Percentiles rank a stretch among this genome's conserved stretches.
These are phyloP conservation scores for Cheilosia grossa DNA, from an alignment of 2,888 invertebrate genomes.

Conservation along the genomic window DNA sequence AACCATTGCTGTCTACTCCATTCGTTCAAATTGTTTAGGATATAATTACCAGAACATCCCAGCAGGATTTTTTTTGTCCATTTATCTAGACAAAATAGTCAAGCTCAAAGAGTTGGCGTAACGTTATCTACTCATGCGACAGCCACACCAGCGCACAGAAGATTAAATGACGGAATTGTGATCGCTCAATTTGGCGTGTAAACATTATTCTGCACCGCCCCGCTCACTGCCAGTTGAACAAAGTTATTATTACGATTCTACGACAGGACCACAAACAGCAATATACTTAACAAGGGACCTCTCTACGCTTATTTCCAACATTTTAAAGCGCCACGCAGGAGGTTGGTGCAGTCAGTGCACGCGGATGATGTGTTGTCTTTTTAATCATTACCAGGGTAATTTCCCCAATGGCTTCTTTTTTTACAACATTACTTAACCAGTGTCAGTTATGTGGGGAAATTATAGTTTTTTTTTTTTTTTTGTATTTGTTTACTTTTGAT, in stretches of 20 bases:
- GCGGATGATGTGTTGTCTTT: constrained; percentile 29
- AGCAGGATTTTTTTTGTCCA: constrained; percentile 6
- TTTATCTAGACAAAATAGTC: constrained; percentile 15
- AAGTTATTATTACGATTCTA: constrained; percentile 58
- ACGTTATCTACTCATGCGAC: constrained; percentile 52
- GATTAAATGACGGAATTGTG: constrained; percentile 69
- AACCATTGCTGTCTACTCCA: constrained; percentile 37
- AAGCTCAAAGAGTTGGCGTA: constrained; percentile 35
- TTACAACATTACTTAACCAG: neutral
- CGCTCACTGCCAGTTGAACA: constrained; percentile 16
- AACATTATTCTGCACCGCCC: constrained; percentile 35
- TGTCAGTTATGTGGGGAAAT: neutral
- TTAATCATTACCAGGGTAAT: constrained; percentile 43
- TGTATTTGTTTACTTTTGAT: no score
- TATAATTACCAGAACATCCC: constrained; percentile 38
- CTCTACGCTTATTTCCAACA: constrained; percentile 29
- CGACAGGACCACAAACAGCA: constrained; percentile 34
- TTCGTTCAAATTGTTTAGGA: constrained; percentile 45
- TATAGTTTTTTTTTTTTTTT: neutral
- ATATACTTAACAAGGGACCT: constrained; percentile 31
- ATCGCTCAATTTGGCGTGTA: constrained; percentile 70
- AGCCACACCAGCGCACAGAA: constrained; percentile 30
- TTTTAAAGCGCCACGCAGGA: constrained; percentile 23
- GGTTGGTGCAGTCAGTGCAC: constrained; percentile 24
- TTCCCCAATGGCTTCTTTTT: neutral